Percentiles rank a stretch among this genome's conserved stretches.
Evolutionary conservation across 1,140 invertebrate species (phyloP).

Genomic region (Triops cancriformis): DNA sequence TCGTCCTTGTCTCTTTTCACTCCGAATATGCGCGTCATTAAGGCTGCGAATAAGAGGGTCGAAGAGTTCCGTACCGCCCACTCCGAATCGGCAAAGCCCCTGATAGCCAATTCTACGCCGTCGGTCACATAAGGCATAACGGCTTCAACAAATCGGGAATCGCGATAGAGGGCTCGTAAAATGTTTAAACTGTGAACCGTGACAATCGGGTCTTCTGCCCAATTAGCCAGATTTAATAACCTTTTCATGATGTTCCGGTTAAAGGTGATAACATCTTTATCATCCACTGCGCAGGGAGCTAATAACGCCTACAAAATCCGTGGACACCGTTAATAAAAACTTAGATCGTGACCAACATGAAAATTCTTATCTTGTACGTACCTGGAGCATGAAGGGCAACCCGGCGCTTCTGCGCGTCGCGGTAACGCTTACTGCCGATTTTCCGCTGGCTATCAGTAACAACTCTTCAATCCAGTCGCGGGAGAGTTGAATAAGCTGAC

Average conservation of each 20-base stretch:
- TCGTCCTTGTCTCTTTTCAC: slow-evolving; percentile 63
- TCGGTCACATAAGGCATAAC: slow-evolving; percentile 60
- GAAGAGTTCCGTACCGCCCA: slow-evolving; percentile 85
- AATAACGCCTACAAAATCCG: slow-evolving; percentile 15
- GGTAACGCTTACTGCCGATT: slow-evolving; percentile 51
- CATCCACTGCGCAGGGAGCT: slow-evolving; percentile 18
- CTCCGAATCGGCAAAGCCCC: slow-evolving; percentile 58
- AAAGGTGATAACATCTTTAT: slow-evolving; percentile 39
- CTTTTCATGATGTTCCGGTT: slow-evolving; percentile 51
- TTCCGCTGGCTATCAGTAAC: slow-evolving; percentile 62
- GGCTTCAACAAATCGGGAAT: slow-evolving; percentile 62
- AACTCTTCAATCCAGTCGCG: slow-evolving; percentile 46
- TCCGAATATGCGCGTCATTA: slow-evolving; percentile 84
- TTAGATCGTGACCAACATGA: neutral
- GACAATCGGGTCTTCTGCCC: slow-evolving; percentile 38
- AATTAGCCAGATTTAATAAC: slow-evolving; percentile 45
- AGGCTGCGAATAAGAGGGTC: slow-evolving; percentile 69
- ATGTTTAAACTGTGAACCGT: slow-evolving; percentile 79
- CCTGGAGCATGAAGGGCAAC: slow-evolving; percentile 81
- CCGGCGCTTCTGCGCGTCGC: slow-evolving; percentile 82
- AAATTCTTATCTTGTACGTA: slow-evolving; percentile 34
- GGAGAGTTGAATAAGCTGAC: slow-evolving; percentile 40
- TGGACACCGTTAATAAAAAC: neutral
- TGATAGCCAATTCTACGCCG: slow-evolving; percentile 62
- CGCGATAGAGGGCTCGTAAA: slow-evolving; percentile 65